Conservation (phyloP, 2,888 invertebrate genomes). For the Eustalomyia histrio region DNA sequence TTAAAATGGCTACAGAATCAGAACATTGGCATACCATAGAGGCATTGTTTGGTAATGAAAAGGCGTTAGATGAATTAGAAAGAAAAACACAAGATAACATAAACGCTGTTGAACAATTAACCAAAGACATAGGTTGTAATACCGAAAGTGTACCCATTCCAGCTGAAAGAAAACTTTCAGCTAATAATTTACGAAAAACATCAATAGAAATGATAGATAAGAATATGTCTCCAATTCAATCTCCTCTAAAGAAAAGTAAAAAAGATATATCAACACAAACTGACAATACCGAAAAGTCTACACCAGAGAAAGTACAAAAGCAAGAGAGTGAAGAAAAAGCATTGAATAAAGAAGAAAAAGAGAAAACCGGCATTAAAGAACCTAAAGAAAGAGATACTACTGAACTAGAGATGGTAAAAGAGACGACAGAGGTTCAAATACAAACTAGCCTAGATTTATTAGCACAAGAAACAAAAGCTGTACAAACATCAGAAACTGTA, state of each 20-base stretch:
- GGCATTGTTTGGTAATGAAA: slow-evolving; percentile 69
- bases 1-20: slow-evolving; percentile 72
- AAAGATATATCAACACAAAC: slow-evolving; percentile 62
- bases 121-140: slow-evolving; percentile 62
- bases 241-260: slow-evolving; percentile 67
- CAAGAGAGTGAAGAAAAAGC: neutral
- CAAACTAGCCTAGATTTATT: slow-evolving; percentile 52
- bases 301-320: neutral
- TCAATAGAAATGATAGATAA: slow-evolving; percentile 71
- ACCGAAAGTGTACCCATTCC: slow-evolving; percentile 71
- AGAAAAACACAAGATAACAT: neutral
- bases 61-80: neutral
- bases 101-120: neutral
- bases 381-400: neutral
- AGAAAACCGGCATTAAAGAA: slow-evolving; percentile 1
- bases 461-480: slow-evolving; percentile 52
- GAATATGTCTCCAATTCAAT: slow-evolving; percentile 73
- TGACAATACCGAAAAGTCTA: neutral
- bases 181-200: slow-evolving; percentile 37
- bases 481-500: slow-evolving; percentile 43
- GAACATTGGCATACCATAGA: slow-evolving; percentile 78
- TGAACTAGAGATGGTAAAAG: neutral
- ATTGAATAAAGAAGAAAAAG: slow-evolving; percentile 24
- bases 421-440: slow-evolving; percentile 58
- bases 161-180: slow-evolving; percentile 67